A percentile compares a stretch with the other conserved stretches of the same genome.
phyloP scores from a whole-genome alignment of 2,113 vertebrate genomes.

The Sander lucioperca region DNA sequence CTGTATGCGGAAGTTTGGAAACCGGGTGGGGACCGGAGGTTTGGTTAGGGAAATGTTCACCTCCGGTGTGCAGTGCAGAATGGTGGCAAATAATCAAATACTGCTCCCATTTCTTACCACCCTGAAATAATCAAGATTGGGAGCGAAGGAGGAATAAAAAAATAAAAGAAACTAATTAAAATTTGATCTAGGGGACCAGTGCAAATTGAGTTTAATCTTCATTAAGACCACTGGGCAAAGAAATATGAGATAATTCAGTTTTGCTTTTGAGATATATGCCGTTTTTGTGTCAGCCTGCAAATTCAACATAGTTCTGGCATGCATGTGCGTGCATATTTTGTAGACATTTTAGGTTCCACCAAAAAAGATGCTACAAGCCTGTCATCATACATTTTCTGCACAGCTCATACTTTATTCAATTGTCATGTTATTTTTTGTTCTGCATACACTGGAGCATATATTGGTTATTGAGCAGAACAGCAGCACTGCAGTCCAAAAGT shows the following conservation, averaged over 20 bases:
- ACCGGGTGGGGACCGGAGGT: neutral
- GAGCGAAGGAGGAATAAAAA: slow-evolving; percentile 19
- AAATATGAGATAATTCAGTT: slow-evolving; percentile 25
- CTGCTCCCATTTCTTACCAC: slow-evolving; percentile 1
- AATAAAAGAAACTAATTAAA: slow-evolving; percentile 41
- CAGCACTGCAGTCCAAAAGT: neutral
- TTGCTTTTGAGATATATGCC: slow-evolving; percentile 32
- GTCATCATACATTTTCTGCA: neutral
- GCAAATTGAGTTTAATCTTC: slow-evolving; percentile 46
- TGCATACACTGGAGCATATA: neutral
- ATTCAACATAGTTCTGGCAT: slow-evolving; percentile 7
- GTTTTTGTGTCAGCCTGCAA: slow-evolving; percentile 15
- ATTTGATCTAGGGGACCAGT: slow-evolving; percentile 27
- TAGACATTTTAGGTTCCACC: neutral
- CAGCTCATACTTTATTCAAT: neutral
- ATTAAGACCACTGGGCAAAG: slow-evolving; percentile 41
- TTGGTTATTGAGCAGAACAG: slow-evolving; percentile 2
- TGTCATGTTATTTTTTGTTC: neutral
- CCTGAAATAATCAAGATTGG: slow-evolving; percentile 17
- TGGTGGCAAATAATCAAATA: slow-evolving; percentile 12
- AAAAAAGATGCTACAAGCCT: neutral
- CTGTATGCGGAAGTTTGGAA: slow-evolving; percentile 21
- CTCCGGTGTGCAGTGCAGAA: neutral
- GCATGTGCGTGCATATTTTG: neutral
- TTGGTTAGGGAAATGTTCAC: slow-evolving; percentile 28